phyloP scores from a whole-genome alignment of 2,113 vertebrate genomes.

The Reinhardtius hippoglossoides region DNA sequence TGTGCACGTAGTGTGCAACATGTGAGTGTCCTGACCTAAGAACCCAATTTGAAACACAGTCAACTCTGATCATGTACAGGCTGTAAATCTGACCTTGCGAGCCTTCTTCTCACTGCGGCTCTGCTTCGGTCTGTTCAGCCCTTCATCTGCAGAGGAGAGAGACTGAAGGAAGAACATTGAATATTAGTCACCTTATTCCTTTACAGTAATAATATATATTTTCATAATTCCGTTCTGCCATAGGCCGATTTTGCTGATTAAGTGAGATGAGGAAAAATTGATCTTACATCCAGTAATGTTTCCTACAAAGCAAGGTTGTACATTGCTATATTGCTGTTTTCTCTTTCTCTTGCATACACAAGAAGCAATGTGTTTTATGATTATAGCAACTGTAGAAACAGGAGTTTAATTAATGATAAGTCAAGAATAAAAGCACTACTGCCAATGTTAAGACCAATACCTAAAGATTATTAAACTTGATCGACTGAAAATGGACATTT shows the following conservation, averaged over 20 bases:
- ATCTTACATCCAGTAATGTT: too few relatives aligned
- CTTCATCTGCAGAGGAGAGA: constrained; percentile 86
- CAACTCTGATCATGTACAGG: neutral
- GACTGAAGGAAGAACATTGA: constrained; percentile 69
- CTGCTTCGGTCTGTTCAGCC: constrained; percentile 91
- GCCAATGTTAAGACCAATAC: neutral
- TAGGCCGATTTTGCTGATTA: neutral
- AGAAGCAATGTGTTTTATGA: neutral
- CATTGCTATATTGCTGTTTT: neutral
- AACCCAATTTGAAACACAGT: neutral
- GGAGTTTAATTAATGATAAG: neutral
- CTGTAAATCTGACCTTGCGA: constrained; percentile 86
- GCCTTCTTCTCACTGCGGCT: constrained; percentile 98
- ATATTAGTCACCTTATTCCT: neutral
- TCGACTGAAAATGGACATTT: neutral
- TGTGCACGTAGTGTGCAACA: neutral
- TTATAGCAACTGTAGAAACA: constrained; percentile 6
- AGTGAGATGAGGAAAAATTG: too few relatives aligned
- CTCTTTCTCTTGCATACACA: neutral
- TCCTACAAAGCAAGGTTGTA: neutral
- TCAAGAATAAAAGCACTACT: neutral
- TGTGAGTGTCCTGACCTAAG: neutral
- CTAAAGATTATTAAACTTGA: neutral
- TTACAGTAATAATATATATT: neutral
- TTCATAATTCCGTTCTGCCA: neutral